Conservation (phyloP, 2,888 invertebrate species). For the Drosophila rellima region DNA sequence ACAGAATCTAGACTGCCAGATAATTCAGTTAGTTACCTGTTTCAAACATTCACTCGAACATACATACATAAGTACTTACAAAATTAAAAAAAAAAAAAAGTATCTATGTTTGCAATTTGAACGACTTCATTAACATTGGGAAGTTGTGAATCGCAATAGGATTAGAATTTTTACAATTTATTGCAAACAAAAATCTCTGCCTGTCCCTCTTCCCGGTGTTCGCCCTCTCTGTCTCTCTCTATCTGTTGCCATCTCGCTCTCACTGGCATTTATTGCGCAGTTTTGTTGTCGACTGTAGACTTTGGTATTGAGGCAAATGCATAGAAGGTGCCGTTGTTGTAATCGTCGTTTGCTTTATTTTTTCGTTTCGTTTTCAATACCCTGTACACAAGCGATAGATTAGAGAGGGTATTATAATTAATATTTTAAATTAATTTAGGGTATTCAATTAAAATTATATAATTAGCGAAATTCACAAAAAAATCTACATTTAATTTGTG, state of each 20-base stretch:
- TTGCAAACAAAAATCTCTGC: constrained; percentile 28
- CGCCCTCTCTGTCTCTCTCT: constrained; percentile 5
- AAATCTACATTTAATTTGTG: too few species aligned
- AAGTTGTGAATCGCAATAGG: constrained; percentile 56
- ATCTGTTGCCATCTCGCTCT: constrained; percentile 1
- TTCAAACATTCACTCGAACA: constrained; percentile 4
- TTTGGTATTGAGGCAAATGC: constrained; percentile 53
- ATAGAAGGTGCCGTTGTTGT: constrained; percentile 70
- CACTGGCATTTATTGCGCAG: constrained; percentile 71
- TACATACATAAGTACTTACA: background rate
- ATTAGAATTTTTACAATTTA: constrained; percentile 49
- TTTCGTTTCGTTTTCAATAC: constrained; percentile 56
- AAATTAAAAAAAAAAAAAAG: background rate
- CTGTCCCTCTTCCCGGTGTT: constrained; percentile 2
- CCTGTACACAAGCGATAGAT: background rate
- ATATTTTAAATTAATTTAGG: too few species aligned
- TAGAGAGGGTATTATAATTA: constrained; percentile 5
- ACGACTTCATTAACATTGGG: constrained; percentile 45
- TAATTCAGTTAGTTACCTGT: constrained; percentile 54
- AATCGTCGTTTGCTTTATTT: constrained; percentile 61
- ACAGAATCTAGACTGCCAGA: constrained; percentile 39
- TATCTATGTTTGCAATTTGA: constrained; percentile 13
- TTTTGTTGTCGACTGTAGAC: constrained; percentile 52
- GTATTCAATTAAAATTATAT: too few species aligned
- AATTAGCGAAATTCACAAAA: too few species aligned